These are phyloP conservation scores for Sebastes nivosus DNA, from an alignment of 2,797 vertebrate genomes.

Conservation along the genomic window DNA sequence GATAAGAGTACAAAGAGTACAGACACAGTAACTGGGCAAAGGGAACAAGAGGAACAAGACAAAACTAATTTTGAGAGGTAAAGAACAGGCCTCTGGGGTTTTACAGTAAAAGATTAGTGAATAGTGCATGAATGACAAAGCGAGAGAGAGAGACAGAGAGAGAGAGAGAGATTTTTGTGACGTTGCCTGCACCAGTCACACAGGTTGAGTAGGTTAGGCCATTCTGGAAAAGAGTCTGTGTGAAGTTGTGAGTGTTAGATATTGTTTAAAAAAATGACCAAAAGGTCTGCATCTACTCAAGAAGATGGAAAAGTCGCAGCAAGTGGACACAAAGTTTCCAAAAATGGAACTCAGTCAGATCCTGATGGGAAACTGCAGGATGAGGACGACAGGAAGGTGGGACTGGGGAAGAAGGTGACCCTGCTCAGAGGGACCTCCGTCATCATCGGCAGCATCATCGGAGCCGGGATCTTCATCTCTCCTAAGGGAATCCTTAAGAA, in stretches of 20 bases:
- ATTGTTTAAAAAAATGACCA: constrained; percentile 74
- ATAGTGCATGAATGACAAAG: background rate
- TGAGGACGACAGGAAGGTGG: constrained; percentile 77
- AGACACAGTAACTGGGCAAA: too few species aligned
- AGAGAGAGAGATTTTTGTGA: constrained; percentile 1
- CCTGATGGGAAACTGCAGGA: constrained; percentile 51
- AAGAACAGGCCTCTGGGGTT: too few species aligned
- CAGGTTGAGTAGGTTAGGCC: background rate
- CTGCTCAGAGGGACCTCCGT: constrained; percentile 92
- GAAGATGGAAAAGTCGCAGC: background rate
- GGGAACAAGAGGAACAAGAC: too few species aligned
- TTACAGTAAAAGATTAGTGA: too few species aligned
- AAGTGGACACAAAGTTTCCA: constrained; percentile 52
- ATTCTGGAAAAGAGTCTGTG: background rate
- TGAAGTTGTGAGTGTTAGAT: background rate
- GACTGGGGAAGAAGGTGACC: constrained; percentile 93
- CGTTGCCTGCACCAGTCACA: constrained; percentile 2
- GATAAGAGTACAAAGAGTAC: too few species aligned
- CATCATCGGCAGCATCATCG: constrained; percentile 96
- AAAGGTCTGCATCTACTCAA: constrained; percentile 63
- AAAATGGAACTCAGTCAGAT: constrained; percentile 58
- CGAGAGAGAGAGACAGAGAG: constrained; percentile 10
- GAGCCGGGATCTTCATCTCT: constrained; percentile 97
- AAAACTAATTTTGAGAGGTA: too few species aligned
- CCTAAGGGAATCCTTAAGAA: constrained; percentile 94